phyloP scores from a whole-genome alignment of 2,888 invertebrate species.

The Rhimphoctona megacephalus region DNA sequence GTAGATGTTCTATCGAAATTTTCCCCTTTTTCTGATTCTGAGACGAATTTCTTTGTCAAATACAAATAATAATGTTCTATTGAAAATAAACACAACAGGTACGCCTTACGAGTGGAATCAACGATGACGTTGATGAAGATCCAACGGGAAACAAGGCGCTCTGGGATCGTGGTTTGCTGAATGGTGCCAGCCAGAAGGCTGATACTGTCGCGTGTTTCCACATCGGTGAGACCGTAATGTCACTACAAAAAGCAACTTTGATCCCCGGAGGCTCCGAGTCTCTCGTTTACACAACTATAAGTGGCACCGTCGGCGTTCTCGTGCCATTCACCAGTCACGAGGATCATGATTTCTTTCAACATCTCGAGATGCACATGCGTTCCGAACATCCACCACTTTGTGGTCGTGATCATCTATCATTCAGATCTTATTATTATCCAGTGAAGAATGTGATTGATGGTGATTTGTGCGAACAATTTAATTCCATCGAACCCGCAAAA shows the following conservation, averaged over 20 bases:
- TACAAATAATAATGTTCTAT: neutral
- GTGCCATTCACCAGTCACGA: constrained; percentile 98
- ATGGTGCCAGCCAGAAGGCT: constrained; percentile 99
- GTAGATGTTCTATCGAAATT: neutral
- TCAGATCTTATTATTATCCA: constrained; percentile 98
- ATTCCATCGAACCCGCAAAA: constrained; percentile 96
- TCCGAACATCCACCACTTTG: constrained; percentile 98
- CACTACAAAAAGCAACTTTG: constrained; percentile 97
- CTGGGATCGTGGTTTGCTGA: constrained; percentile 96
- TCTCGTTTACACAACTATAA: constrained; percentile 97
- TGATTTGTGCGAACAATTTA: constrained; percentile 99
- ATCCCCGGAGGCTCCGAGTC: constrained; percentile 99
- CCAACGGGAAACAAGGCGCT: constrained; percentile 99
- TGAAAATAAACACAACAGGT: constrained; percentile 83
- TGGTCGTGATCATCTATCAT: constrained; percentile 98
- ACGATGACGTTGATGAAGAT: constrained; percentile 99
- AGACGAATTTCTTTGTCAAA: neutral
- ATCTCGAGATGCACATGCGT: constrained; percentile 99
- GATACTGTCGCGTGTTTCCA: constrained; percentile 97
- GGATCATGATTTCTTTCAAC: constrained; percentile 99
- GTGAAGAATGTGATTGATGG: constrained; percentile 99
- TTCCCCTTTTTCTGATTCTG: neutral
- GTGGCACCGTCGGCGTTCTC: constrained; percentile 96
- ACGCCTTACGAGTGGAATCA: constrained; percentile 94
- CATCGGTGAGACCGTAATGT: constrained; percentile 97